Evolutionary conservation across 2,888 invertebrate species (phyloP).

Genomic region (Calameuta idolon): DNA sequence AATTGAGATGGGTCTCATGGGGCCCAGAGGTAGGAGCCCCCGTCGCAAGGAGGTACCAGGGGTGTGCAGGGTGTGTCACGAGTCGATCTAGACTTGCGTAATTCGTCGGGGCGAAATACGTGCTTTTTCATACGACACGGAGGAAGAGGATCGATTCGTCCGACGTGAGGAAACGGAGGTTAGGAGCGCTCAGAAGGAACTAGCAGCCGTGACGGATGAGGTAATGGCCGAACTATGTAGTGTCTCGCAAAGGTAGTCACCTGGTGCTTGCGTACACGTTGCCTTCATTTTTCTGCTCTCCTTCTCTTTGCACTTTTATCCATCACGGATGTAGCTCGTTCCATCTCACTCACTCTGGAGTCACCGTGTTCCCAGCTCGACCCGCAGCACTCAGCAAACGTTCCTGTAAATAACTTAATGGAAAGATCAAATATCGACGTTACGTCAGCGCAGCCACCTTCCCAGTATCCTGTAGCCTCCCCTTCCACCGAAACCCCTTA

Average conservation of each 20-base stretch:
- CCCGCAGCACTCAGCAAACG: constrained; percentile 11
- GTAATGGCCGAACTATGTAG: constrained; percentile 6
- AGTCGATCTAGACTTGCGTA: constrained; percentile 27
- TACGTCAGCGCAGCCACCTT: not conserved
- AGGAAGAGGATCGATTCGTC: constrained; percentile 18
- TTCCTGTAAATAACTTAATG: not conserved
- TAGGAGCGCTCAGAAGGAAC: not conserved
- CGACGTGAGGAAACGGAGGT: constrained; percentile 6
- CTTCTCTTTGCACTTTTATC: constrained; percentile 2
- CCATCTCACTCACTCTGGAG: constrained; percentile 20
- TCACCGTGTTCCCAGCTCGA: constrained; percentile 23
- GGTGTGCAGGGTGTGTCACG: not conserved
- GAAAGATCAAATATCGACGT: not conserved
- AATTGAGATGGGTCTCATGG: not conserved
- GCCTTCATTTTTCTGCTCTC: constrained; percentile 17
- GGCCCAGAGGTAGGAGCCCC: not conserved
- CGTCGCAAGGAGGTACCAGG: not conserved
- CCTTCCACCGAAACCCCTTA: not conserved
- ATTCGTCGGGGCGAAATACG: constrained; percentile 19
- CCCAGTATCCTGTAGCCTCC: not conserved
- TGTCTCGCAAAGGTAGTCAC: not conserved
- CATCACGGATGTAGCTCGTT: not conserved
- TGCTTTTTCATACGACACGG: constrained; percentile 23
- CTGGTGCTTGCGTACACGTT: constrained; percentile 8
- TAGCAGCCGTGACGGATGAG: not conserved